Evolutionary conservation across 2,888 invertebrate species (phyloP).

Genomic region (Drosophila niveifrons): DNA sequence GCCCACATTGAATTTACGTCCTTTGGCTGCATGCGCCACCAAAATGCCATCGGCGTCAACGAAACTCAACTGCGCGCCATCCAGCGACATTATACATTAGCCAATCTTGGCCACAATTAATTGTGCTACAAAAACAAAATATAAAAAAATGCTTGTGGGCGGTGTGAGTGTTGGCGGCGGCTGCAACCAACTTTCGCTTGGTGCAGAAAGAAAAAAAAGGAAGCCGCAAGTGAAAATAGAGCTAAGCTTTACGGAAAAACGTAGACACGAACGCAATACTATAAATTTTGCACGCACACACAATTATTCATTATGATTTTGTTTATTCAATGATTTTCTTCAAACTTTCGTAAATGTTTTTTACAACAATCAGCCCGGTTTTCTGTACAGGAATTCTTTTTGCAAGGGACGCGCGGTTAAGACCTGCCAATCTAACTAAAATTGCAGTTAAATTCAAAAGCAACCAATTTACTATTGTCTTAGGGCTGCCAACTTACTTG

Average conservation of each 20-base stretch:
- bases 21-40: conserved; percentile 69
- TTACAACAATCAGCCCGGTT: conserved; percentile 51
- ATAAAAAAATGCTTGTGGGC: conserved; percentile 42
- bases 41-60: conserved; percentile 58
- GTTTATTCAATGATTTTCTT: conserved; percentile 4
- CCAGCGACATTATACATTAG: conserved; percentile 77
- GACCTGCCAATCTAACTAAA: conserved; percentile 58
- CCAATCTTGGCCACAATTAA: conserved; percentile 7
- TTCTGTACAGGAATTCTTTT: conserved; percentile 76
- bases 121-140: conserved; percentile 19
- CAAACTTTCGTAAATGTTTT: conserved; percentile 23
- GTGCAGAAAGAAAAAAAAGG: conserved; percentile 54
- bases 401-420: conserved; percentile 71
- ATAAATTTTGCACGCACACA: background rate
- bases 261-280: background rate
- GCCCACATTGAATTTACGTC: conserved; percentile 82
- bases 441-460: conserved; percentile 63
- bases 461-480: background rate
- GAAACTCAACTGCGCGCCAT: conserved; percentile 81
- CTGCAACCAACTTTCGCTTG: conserved; percentile 65
- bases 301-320: conserved; percentile 17
- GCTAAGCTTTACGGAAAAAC: conserved; percentile 1
- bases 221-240: conserved; percentile 39
- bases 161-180: conserved; percentile 44
- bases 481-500: conserved; percentile 41